Evolutionary conservation across 1,140 invertebrate genomes (phyloP), one percentile per base, ranked within the genome.

Genomic region (Aphaenogaster floridana): DNA sequence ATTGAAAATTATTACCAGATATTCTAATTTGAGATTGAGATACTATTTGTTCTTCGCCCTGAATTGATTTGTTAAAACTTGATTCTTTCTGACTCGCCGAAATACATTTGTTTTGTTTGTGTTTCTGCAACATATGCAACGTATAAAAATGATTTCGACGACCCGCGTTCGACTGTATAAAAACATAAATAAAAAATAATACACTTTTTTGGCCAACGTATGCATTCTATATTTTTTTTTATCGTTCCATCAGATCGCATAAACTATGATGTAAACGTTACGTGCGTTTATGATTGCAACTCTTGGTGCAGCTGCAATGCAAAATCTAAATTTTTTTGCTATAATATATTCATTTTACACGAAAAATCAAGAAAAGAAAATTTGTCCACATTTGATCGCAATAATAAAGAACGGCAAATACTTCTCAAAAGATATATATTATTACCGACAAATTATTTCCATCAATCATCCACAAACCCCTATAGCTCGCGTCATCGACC

Each of bases 361-460:
- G 17, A 36, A 28, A 54, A 52, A 28, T 13, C 17, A 13, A 69
- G n/a, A 11, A 39, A 42, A 7, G 11, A 69, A 66, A 28, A 21
- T 21, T 34, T 42, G 61, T 17, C 4, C 21, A 15, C 39, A 17
- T 69, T 21, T 17, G 13, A 42, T 68, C 13, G 7, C n/a, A 17
- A 57, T 71, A 54, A 52, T 21, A 28, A 28, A 52, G 4, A 81
- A 42, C 11, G 7, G n/a, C 48, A 54, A 69, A 42, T 28, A 28
- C 21, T 52, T 54, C 17, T 61, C 17, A 3, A 57, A 28, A 17
- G 34, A 28, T 9, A 57, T 28, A 17, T 76, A 57, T 48, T 84
- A 84, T 76, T 76, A 39, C 57, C 34, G 42, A 74, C 69, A 84
- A 84, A 84, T 84, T 84, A 84, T 84, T 84, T 76, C 36, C 80